Conservation (phyloP, 2,888 invertebrate species). For the Heteromyza rotundicornis region DNA sequence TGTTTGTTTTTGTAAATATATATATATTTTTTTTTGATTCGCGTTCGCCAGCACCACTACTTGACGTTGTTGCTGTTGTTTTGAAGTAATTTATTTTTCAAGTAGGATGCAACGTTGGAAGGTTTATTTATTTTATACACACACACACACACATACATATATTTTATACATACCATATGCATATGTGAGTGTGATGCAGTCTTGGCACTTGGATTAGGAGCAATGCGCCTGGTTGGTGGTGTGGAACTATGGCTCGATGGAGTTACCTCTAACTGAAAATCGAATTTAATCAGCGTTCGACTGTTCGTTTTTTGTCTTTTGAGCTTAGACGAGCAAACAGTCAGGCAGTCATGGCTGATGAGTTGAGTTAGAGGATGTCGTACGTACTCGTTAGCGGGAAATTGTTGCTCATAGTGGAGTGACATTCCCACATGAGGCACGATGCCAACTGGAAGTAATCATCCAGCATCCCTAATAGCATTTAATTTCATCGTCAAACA, state of each 20-base stretch:
- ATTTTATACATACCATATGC: too few species aligned
- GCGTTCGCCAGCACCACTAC: background rate
- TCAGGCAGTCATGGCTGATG: too few species aligned
- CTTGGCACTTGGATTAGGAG: background rate
- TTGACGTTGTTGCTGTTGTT: constrained; percentile 15
- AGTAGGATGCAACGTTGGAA: constrained; percentile 35
- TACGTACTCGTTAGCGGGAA: constrained; percentile 21
- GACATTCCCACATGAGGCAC: background rate
- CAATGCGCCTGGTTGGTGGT: too few species aligned
- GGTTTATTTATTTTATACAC: constrained; percentile 14
- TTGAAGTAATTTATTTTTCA: constrained; percentile 51
- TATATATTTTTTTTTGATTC: background rate
- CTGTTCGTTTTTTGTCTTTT: too few species aligned
- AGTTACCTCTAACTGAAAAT: too few species aligned
- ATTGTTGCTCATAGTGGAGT: constrained; percentile 25
- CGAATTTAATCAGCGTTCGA: constrained; percentile 12
- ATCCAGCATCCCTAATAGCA: too few species aligned
- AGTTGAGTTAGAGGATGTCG: background rate
- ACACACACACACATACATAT: background rate
- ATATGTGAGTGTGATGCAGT: background rate
- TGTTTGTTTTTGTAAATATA: too few species aligned
- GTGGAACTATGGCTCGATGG: too few species aligned
- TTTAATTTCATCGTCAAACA: too few species aligned
- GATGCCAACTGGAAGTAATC: too few species aligned
- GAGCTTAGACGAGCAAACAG: too few species aligned